phyloP scores from a whole-genome alignment of 2,797 vertebrate genomes.

The Megaceryle alcyon region DNA sequence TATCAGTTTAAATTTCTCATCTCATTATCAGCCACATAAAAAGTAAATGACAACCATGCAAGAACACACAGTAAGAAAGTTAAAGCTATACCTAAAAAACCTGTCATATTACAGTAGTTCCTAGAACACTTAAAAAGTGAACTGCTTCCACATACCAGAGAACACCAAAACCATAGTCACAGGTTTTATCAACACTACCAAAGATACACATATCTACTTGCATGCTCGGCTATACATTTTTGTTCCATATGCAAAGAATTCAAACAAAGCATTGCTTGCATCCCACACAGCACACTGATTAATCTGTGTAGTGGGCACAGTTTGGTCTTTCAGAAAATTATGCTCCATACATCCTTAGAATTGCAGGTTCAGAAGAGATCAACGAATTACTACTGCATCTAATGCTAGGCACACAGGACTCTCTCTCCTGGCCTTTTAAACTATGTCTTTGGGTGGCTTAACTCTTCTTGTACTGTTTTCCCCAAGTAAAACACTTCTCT shows the following conservation, averaged over 20 bases:
- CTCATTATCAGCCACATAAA: slow-evolving; percentile 7
- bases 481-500: background rate
- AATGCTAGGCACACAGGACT: background rate
- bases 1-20: background rate
- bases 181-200: background rate
- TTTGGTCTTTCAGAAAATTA: background rate
- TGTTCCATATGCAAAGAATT: background rate
- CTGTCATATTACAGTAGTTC: background rate
- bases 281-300: background rate
- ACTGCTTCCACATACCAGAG: background rate
- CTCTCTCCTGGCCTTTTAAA: background rate
- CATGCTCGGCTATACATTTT: background rate
- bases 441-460: background rate
- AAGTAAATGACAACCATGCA: slow-evolving; percentile 20
- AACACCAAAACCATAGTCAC: background rate
- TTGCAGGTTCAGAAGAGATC: background rate
- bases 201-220: background rate
- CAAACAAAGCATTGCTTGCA: background rate
- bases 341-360: background rate
- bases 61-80: slow-evolving; percentile 2
- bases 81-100: slow-evolving; percentile 13
- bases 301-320: background rate
- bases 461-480: background rate
- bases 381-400: background rate
- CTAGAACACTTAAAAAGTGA: slow-evolving; percentile 15